phyloP scores from a whole-genome alignment of 2,113 vertebrate species.

The Brachypteracias leptosomus region DNA sequence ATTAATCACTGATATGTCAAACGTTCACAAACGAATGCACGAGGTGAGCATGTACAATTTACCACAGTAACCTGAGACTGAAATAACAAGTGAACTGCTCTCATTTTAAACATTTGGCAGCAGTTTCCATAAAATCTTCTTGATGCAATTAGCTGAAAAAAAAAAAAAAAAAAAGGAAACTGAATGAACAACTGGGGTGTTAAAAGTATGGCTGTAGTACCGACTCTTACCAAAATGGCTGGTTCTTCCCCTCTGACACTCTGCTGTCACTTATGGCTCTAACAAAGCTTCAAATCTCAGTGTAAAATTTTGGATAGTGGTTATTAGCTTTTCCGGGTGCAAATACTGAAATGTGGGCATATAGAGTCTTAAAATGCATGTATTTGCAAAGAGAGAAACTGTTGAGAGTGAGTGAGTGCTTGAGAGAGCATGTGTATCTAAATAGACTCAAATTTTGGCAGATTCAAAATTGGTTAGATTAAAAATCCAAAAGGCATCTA shows the following conservation, averaged over 20 bases:
- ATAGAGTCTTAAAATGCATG: background rate
- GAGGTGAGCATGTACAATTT: constrained; percentile 13
- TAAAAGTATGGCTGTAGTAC: background rate
- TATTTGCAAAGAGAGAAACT: background rate
- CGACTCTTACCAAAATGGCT: background rate
- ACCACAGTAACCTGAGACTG: constrained; percentile 11
- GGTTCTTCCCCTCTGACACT: background rate
- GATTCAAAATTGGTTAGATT: background rate
- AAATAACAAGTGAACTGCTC: background rate
- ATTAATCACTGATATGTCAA: constrained; percentile 54
- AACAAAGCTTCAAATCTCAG: background rate
- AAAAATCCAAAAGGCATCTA: background rate
- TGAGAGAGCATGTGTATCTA: background rate
- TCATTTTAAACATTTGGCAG: constrained; percentile 8
- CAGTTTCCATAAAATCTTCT: background rate
- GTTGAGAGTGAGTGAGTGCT: background rate
- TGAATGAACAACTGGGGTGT: background rate
- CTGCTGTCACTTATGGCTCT: background rate
- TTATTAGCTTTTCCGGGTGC: background rate
- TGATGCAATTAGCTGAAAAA: background rate
- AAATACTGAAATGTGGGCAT: background rate
- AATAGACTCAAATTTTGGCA: background rate
- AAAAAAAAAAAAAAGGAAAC: background rate
- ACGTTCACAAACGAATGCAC: background rate
- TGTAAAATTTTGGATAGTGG: background rate